Evolutionary conservation across 2,113 vertebrate genomes (phyloP), one percentile per base, ranked within the genome.

Genomic region (Coptodon rendalli): DNA sequence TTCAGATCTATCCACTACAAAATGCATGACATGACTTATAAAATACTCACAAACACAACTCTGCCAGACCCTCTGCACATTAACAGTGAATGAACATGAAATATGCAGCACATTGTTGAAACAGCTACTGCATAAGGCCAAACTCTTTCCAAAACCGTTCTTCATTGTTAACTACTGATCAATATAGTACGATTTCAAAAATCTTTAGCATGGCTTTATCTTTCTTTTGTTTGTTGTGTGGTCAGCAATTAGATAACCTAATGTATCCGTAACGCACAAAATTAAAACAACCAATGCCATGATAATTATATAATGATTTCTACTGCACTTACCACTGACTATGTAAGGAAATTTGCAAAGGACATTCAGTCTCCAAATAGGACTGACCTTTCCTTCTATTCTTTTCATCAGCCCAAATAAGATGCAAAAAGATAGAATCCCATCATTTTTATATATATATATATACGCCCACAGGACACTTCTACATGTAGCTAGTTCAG

Each of bases 11-110:
- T 57, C 87, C 24, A 45, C 87, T 93, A 59, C 81, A 92, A 92
- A 93, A 92, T 95, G 85, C 73, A 92, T 89, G 82, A 87, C 79
- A 38, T 83, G 92, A 84, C 91, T 91, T 85, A 38, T 90, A 61
- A 87, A 91, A 93, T 89, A 84, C 76, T 86, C 85, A 73, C 40
- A 71, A 85, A 80, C 86, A 82, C 19, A 34, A 79, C 73, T 82
- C 63, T 22, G 17, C 73, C 27, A 78, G 4, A 43, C 53, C 76
- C 31, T 78, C 73, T 81, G 36, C 87, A 87, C 68, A 19, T 86
- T 85, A 90, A 91, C 45, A 84, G 45, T 84, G 81, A 80, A 80
- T 76, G 87, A 87, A 82, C 22, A 14, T 93, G 5, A 84, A 92
- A 88, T 86, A 87, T 81, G 61, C 38, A 91, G 68, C 36, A 56